Evolutionary conservation across 2,797 vertebrate genomes (phyloP).

Genomic region (Setipinna tenuifilis): DNA sequence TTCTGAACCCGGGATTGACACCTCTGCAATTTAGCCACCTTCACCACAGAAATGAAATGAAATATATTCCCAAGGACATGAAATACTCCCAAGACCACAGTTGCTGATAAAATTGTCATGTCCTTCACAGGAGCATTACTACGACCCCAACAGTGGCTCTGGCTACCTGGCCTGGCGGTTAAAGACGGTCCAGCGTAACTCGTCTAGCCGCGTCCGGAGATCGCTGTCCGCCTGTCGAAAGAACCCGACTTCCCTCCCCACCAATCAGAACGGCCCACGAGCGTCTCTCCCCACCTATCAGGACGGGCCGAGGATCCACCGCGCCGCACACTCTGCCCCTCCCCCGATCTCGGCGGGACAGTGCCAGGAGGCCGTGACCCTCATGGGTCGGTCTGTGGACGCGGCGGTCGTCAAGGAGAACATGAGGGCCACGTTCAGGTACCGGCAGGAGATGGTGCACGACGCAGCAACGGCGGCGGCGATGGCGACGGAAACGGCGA

Average conservation of each 20-base stretch:
- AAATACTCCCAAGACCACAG: no score
- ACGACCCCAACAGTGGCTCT: constrained; percentile 21
- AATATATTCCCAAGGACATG: no score
- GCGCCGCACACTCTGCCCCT: not conserved
- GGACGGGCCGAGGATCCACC: constrained; percentile 32
- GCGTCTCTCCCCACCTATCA: constrained; percentile 1
- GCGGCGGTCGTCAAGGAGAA: not conserved
- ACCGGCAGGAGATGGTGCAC: not conserved
- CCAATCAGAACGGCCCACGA: not conserved
- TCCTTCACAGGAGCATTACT: constrained; percentile 26
- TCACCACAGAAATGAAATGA: no score
- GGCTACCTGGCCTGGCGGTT: constrained; percentile 31
- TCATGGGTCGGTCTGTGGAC: not conserved
- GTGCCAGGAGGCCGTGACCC: not conserved
- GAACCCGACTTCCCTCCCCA: not conserved
- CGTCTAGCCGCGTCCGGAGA: not conserved
- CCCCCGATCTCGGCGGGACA: not conserved
- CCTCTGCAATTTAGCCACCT: no score
- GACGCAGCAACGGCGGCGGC: not conserved
- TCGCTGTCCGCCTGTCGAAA: not conserved
- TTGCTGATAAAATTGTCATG: no score
- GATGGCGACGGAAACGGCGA: no score
- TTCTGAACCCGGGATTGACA: no score
- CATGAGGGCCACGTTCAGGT: not conserved
- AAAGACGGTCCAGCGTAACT: constrained; percentile 37